Evolutionary conservation across 1,140 invertebrate genomes (phyloP).

Genomic region (Magallana ariakensis): DNA sequence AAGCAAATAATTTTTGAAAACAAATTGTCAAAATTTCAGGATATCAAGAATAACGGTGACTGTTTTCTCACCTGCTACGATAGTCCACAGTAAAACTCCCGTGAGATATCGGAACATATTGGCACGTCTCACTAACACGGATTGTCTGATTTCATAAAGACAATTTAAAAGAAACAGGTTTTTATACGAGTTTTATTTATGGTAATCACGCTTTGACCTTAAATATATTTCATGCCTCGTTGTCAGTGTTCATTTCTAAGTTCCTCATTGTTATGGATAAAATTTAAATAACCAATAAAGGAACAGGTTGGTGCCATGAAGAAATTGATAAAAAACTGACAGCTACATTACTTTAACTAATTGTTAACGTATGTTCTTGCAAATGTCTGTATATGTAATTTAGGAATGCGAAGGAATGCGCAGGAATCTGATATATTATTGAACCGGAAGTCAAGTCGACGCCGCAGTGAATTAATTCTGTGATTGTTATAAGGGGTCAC

Average conservation of each 20-base stretch:
- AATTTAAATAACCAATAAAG: background rate
- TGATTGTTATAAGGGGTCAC: too few relatives aligned
- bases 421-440: too few relatives aligned
- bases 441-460: too few relatives aligned
- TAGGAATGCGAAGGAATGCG: too few relatives aligned
- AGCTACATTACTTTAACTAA: too few relatives aligned
- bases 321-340: too few relatives aligned
- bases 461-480: too few relatives aligned
- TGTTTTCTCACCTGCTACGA: background rate
- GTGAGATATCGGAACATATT: background rate
- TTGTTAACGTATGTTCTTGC: too few relatives aligned
- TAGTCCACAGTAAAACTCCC: background rate
- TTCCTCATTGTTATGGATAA: slow-evolving; percentile 13
- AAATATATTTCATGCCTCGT: slow-evolving; percentile 14
- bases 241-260: background rate
- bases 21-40: too few relatives aligned
- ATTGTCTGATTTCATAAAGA: background rate
- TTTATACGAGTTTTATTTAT: slow-evolving; percentile 20
- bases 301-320: background rate
- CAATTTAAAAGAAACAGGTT: background rate
- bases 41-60: too few relatives aligned
- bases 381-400: too few relatives aligned
- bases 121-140: background rate
- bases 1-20: too few relatives aligned
- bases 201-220: slow-evolving; percentile 16